These are phyloP conservation scores for Theodoxus fluviatilis DNA, from an alignment of 2,888 invertebrate species.

Conservation along the genomic window DNA sequence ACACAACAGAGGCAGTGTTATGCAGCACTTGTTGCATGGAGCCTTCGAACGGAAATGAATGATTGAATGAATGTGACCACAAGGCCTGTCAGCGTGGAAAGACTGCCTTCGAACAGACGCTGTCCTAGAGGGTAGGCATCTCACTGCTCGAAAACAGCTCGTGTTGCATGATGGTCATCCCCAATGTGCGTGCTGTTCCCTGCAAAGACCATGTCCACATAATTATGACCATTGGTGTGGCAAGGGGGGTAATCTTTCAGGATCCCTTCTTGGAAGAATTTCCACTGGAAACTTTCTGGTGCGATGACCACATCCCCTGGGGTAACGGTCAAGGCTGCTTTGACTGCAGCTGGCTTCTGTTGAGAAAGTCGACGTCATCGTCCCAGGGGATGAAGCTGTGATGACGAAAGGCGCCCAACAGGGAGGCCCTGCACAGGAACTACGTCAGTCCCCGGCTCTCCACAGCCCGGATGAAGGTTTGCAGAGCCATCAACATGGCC, in stretches of 20 bases:
- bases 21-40: no score
- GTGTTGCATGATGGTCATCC: slow-evolving; percentile 11
- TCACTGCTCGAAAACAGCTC: neutral
- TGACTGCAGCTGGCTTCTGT: slow-evolving; percentile 30
- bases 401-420: no score
- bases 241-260: slow-evolving; percentile 15
- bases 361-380: slow-evolving; percentile 39
- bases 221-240: slow-evolving; percentile 39
- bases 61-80: no score
- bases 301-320: slow-evolving; percentile 26
- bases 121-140: slow-evolving; percentile 8
- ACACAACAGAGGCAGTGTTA: no score
- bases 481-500: no score
- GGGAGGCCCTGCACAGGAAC: no score
- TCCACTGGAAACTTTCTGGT: slow-evolving; percentile 32
- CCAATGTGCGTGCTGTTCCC: slow-evolving; percentile 40
- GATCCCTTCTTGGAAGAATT: slow-evolving; percentile 36
- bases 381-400: slow-evolving; percentile 42
- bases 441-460: no score
- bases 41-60: no score
- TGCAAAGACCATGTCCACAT: slow-evolving; percentile 43
- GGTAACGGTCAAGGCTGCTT: slow-evolving; percentile 24
- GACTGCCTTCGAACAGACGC: no score
- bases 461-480: no score
- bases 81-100: no score